A percentile compares a stretch with the other conserved stretches of the same genome.
phyloP scores from a whole-genome alignment of 2,113 vertebrate genomes.

The Perognathus longimembris region DNA sequence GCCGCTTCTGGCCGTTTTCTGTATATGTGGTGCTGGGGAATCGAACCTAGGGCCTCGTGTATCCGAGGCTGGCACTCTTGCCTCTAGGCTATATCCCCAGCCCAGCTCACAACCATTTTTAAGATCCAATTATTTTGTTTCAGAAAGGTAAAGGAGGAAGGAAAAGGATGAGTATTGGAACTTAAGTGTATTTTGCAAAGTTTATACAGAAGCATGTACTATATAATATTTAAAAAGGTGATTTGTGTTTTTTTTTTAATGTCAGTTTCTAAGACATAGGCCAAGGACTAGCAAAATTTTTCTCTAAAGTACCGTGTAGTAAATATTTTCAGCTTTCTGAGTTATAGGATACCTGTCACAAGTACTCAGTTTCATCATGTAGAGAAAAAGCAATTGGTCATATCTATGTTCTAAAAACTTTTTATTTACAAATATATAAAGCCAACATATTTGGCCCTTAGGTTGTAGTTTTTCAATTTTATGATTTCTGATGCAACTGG shows the following conservation, averaged over 20 bases:
- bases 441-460: neutral
- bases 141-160: neutral
- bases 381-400: neutral
- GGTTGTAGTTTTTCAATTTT: neutral
- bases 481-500: neutral
- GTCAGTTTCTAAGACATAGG: slow-evolving; percentile 3
- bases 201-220: neutral
- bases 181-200: neutral
- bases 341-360: neutral
- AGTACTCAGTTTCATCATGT: neutral
- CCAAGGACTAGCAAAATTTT: slow-evolving; percentile 6
- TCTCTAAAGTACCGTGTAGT: neutral
- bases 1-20: no score
- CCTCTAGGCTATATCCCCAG: no score
- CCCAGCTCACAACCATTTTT: neutral
- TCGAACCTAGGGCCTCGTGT: no score
- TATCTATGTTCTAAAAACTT: neutral
- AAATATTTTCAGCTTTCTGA: neutral
- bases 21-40: no score
- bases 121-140: no score
- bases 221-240: neutral
- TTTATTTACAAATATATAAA: neutral
- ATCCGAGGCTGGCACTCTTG: no score
- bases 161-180: neutral
- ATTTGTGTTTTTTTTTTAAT: neutral